phyloP scores from a whole-genome alignment of 1,140 invertebrate species.

The Drosophila paulistorum region DNA sequence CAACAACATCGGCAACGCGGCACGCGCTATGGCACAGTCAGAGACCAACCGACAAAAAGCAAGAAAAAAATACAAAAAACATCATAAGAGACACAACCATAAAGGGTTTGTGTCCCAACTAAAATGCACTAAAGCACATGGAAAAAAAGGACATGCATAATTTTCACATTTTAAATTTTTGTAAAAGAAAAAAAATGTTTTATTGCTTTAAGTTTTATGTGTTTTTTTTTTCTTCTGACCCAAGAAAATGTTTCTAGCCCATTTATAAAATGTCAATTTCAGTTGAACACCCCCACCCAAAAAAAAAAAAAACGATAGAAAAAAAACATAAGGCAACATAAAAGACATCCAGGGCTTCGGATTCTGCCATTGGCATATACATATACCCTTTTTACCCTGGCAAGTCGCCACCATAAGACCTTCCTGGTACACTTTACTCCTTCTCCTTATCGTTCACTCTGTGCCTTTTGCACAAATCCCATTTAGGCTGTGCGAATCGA shows the following conservation, averaged over 20 bases:
- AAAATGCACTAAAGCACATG: conserved; percentile 35
- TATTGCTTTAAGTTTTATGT: conserved; percentile 70
- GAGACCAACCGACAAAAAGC: not conserved
- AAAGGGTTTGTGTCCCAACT: conserved; percentile 65
- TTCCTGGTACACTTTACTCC: not conserved
- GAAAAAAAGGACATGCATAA: conserved; percentile 56
- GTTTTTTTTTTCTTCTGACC: conserved; percentile 3
- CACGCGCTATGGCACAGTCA: conserved; percentile 60
- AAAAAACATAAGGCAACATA: conserved; percentile 29
- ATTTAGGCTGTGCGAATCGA: conserved; percentile 81
- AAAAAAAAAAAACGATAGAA: conserved; percentile 20
- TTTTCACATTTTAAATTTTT: conserved; percentile 72
- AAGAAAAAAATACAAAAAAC: not conserved
- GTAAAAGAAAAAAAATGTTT: conserved; percentile 63
- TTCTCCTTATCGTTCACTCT: not conserved
- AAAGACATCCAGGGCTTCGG: conserved; percentile 47
- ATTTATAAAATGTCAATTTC: conserved; percentile 82
- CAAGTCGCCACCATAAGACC: conserved; percentile 48
- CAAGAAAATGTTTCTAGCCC: conserved; percentile 48
- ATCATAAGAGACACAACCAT: conserved; percentile 26
- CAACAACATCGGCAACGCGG: conserved; percentile 33
- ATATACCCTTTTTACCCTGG: conserved; percentile 47
- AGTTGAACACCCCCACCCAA: conserved; percentile 39
- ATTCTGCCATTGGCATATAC: conserved; percentile 27
- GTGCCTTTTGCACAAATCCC: conserved; percentile 62